Conservation (phyloP, 2,888 invertebrate species). For the Phyllotreta striolata region DNA sequence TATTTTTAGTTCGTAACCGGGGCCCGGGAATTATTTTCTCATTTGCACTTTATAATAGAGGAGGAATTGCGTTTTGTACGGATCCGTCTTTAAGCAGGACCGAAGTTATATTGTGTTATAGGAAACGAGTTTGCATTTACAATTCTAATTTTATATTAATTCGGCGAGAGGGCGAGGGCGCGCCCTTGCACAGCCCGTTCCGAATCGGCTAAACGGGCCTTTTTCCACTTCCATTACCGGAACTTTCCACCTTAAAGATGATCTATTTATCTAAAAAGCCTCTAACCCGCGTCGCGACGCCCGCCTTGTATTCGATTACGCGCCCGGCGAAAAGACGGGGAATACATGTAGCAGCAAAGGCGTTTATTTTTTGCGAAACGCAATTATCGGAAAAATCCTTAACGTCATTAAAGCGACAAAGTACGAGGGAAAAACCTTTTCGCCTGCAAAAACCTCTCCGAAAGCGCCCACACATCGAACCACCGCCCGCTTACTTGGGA, state of each 20-base stretch:
- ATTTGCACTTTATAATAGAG: constrained; percentile 34
- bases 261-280: constrained; percentile 10
- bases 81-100: no score
- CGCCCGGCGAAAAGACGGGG: constrained; percentile 17
- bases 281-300: background rate
- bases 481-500: background rate
- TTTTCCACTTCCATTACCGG: background rate
- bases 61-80: constrained; percentile 17
- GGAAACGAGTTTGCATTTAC: no score
- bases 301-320: constrained; percentile 12
- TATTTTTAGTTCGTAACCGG: constrained; percentile 50
- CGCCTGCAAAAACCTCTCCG: no score
- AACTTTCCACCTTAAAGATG: background rate
- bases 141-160: background rate
- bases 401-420: constrained; percentile 46
- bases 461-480: no score
- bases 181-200: no score
- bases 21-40: constrained; percentile 49
- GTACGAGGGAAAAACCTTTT: constrained; percentile 41
- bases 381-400: constrained; percentile 44
- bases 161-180: background rate
- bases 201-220: background rate
- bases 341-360: constrained; percentile 13
- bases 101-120: no score
- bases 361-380: constrained; percentile 33